Percentiles rank a stretch among this genome's conserved stretches.
Conservation (phyloP, 2,113 vertebrate species). For the Crypturellus undulatus region DNA sequence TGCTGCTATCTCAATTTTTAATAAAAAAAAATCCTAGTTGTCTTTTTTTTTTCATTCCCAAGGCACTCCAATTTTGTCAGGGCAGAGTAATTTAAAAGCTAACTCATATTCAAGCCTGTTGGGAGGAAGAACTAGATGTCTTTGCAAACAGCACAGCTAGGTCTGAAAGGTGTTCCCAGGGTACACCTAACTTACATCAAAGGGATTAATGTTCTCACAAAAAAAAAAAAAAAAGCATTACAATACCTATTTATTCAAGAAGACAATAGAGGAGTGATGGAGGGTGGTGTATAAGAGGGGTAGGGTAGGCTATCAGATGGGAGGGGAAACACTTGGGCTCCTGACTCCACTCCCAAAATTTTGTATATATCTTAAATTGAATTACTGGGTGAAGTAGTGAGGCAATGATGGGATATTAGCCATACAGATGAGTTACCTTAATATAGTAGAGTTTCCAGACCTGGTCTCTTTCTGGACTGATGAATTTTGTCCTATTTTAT, state of each 20-base stretch:
- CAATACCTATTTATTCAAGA: not conserved
- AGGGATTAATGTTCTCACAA: not conserved
- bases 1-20: not conserved
- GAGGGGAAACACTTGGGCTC: not conserved
- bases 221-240: not conserved
- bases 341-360: not conserved
- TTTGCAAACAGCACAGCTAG: not conserved
- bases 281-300: not conserved
- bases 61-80: not conserved
- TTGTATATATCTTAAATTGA: not conserved
- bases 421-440: not conserved
- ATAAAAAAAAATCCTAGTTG: not conserved
- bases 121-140: not conserved
- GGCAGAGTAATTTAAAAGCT: not conserved
- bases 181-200: not conserved
- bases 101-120: not conserved
- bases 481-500: no score
- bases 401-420: not conserved
- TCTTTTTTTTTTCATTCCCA: not conserved
- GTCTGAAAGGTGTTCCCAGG: not conserved
- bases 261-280: not conserved
- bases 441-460: not conserved
- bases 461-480: not conserved
- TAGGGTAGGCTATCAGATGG: not conserved
- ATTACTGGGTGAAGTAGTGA: not conserved